Evolutionary conservation across 1,140 invertebrate genomes (phyloP).

Genomic region (Ctenoplectra terminalis): DNA sequence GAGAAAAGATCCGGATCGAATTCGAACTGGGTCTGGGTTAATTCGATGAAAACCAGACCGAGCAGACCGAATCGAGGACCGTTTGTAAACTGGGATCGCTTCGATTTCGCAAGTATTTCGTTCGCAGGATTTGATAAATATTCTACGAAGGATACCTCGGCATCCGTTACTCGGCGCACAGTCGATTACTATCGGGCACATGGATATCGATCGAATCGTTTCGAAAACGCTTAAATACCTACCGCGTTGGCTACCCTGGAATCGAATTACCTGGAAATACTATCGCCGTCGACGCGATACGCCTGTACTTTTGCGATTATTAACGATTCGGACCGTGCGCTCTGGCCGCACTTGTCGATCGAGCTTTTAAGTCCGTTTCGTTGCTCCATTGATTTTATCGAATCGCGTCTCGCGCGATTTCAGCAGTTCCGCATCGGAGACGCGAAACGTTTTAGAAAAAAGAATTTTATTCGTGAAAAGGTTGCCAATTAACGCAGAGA

Average conservation of each 20-base stretch:
- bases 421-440: background rate
- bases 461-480: background rate
- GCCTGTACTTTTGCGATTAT: slow-evolving; percentile 46
- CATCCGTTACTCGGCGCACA: background rate
- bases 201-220: slow-evolving; percentile 41
- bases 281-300: slow-evolving; percentile 47
- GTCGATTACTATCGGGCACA: slow-evolving; percentile 36
- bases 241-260: slow-evolving; percentile 11
- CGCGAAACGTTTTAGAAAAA: background rate
- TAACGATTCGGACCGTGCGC: slow-evolving; percentile 25
- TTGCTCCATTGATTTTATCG: slow-evolving; percentile 25
- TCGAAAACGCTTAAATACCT: slow-evolving; percentile 52
- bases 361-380: slow-evolving; percentile 12
- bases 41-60: slow-evolving; percentile 34
- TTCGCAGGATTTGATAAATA: slow-evolving; percentile 35
- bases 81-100: slow-evolving; percentile 21
- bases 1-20: slow-evolving; percentile 20
- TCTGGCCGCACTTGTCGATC: slow-evolving; percentile 3
- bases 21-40: slow-evolving; percentile 41
- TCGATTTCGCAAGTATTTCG: slow-evolving; percentile 47
- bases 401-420: slow-evolving; percentile 20
- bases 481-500: background rate
- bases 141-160: slow-evolving; percentile 32
- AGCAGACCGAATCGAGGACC: slow-evolving; percentile 15
- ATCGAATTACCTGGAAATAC: slow-evolving; percentile 51